Evolutionary conservation across 2,797 vertebrate species (phyloP).

Genomic region (Fundulus diaphanus): DNA sequence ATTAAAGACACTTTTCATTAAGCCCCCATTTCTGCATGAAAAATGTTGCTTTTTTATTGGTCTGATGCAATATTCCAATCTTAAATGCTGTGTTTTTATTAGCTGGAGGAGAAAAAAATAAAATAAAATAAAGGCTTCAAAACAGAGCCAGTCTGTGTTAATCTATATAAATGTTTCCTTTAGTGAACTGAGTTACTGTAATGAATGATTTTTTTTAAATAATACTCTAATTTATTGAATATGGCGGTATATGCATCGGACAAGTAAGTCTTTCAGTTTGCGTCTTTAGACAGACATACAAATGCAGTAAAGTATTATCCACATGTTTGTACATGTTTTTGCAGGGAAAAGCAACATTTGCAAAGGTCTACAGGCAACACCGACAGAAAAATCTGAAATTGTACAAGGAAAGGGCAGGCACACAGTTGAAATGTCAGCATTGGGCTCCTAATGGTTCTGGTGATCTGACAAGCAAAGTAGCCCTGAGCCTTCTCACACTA

Average conservation of each 20-base stretch:
- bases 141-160: too few relatives aligned
- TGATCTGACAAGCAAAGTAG: constrained; percentile 2
- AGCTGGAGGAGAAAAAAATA: too few relatives aligned
- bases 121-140: too few relatives aligned
- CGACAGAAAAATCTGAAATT: not conserved
- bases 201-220: too few relatives aligned
- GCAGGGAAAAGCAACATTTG: not conserved
- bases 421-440: constrained; percentile 4
- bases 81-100: too few relatives aligned
- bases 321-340: not conserved
- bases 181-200: too few relatives aligned
- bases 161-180: too few relatives aligned
- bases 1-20: too few relatives aligned
- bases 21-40: too few relatives aligned
- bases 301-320: not conserved
- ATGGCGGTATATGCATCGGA: not conserved
- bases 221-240: too few relatives aligned
- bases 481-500: not conserved
- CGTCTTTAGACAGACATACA: not conserved
- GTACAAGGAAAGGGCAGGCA: not conserved
- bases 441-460: not conserved
- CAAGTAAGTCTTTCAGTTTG: not conserved
- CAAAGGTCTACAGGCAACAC: not conserved
- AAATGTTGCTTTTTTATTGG: too few relatives aligned
- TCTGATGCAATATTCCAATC: too few relatives aligned